Evolutionary conservation across 2,888 invertebrate species (phyloP).

Genomic region (Limenitis camilla): DNA sequence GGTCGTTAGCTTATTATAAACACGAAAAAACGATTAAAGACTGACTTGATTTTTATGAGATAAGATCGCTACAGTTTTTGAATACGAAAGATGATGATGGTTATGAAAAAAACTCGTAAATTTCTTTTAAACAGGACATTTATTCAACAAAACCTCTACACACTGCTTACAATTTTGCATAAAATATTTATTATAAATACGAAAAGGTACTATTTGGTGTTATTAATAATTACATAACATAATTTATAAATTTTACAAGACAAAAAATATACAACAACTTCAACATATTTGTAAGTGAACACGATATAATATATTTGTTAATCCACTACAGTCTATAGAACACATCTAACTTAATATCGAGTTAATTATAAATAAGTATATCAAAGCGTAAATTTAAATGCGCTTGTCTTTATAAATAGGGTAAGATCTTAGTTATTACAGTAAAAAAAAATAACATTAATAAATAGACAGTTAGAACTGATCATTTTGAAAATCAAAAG

Average conservation of each 20-base stretch:
- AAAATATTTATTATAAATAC: slow-evolving; percentile 51
- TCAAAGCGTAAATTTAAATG: slow-evolving; percentile 15
- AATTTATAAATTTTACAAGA: slow-evolving; percentile 33
- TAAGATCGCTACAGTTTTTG: too few species aligned
- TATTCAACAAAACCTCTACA: slow-evolving; percentile 72
- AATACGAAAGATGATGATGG: too few species aligned
- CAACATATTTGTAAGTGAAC: slow-evolving; percentile 8
- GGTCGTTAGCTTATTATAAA: too few species aligned
- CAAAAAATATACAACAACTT: slow-evolving; percentile 13
- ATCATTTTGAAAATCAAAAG: too few species aligned
- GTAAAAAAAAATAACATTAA: background rate
- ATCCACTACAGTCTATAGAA: slow-evolving; percentile 14
- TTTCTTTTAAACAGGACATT: slow-evolving; percentile 65
- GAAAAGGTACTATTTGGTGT: slow-evolving; percentile 68
- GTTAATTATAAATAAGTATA: slow-evolving; percentile 1
- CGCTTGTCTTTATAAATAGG: background rate
- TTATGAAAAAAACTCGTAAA: slow-evolving; percentile 22
- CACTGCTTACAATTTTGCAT: slow-evolving; percentile 57
- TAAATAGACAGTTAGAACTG: background rate
- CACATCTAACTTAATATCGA: slow-evolving; percentile 1
- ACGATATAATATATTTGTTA: slow-evolving; percentile 1
- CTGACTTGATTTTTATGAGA: too few species aligned
- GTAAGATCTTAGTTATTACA: background rate
- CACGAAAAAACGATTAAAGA: too few species aligned
- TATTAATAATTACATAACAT: slow-evolving; percentile 61